Evolutionary conservation across 2,113 vertebrate genomes (phyloP).

Genomic region (Lamprologus ornatipinnis): DNA sequence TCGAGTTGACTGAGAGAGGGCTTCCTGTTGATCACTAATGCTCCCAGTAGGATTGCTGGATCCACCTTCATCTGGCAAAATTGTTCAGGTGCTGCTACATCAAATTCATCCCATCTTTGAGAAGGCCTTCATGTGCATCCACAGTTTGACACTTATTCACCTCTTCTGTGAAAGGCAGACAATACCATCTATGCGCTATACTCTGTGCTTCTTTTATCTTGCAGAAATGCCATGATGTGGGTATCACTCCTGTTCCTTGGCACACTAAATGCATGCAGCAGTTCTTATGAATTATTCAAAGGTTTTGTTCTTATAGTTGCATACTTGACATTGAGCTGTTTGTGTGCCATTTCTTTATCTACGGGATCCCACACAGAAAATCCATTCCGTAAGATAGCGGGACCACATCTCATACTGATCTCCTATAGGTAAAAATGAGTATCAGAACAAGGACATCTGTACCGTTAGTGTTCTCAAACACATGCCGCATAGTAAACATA

Average conservation of each 20-base stretch:
- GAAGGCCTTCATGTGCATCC: slow-evolving; percentile 26
- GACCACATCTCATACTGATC: background rate
- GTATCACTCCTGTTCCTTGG: background rate
- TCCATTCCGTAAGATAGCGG: background rate
- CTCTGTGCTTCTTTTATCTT: slow-evolving; percentile 24
- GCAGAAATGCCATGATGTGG: background rate
- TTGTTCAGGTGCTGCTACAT: background rate
- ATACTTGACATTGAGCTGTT: slow-evolving; percentile 44
- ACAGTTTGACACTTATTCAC: slow-evolving; percentile 32
- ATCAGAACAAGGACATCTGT: background rate
- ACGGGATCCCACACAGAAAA: background rate
- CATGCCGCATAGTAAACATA: background rate
- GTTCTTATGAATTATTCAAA: slow-evolving; percentile 56
- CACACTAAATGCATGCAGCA: background rate
- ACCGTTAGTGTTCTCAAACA: background rate
- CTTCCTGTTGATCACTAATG: slow-evolving; percentile 2
- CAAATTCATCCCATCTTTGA: background rate
- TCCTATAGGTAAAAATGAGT: background rate
- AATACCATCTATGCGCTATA: slow-evolving; percentile 5
- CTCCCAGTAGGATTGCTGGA: background rate
- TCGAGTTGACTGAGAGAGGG: background rate
- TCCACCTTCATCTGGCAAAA: slow-evolving; percentile 7
- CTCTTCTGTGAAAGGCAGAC: slow-evolving; percentile 3
- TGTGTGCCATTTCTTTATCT: slow-evolving; percentile 23
- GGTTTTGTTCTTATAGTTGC: slow-evolving; percentile 16